A percentile compares a stretch with the other conserved stretches of the same genome.
Evolutionary conservation across 2,113 vertebrate genomes (phyloP).

Genomic region (Corythornis madagascariensis): DNA sequence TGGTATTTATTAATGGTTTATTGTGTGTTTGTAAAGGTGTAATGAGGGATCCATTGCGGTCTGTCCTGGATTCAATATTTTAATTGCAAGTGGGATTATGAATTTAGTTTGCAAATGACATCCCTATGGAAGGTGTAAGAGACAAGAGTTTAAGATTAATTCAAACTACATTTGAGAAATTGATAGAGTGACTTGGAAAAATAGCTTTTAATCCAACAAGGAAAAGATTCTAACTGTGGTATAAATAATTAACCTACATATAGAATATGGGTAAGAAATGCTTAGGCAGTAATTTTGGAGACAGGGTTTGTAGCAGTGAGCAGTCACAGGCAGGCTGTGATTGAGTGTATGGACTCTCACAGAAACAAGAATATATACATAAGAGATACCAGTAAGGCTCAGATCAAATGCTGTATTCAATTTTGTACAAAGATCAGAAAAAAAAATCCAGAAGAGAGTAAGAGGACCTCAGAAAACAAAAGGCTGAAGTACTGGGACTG

Average conservation of each 20-base stretch:
- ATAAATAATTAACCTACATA: background rate
- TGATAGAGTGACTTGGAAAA: background rate
- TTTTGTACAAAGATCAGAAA: background rate
- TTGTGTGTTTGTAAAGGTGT: background rate
- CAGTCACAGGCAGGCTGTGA: background rate
- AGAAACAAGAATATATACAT: background rate
- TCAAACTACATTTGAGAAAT: background rate
- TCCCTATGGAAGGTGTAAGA: background rate
- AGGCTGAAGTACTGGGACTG: background rate
- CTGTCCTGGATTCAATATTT: background rate
- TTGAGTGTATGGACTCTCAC: background rate
- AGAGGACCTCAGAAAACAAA: background rate
- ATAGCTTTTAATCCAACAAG: background rate
- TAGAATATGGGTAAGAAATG: background rate
- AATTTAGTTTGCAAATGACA: background rate
- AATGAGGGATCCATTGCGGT: background rate
- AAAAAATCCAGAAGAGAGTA: background rate
- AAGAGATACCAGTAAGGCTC: background rate
- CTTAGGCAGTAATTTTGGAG: background rate
- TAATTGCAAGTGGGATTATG: background rate
- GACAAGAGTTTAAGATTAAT: background rate
- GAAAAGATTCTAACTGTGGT: background rate
- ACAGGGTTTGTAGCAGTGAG: background rate
- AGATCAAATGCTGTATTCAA: background rate
- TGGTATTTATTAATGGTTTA: background rate